Evolutionary conservation across 2,888 invertebrate genomes (phyloP).

Genomic region (Aleiodes alternator): DNA sequence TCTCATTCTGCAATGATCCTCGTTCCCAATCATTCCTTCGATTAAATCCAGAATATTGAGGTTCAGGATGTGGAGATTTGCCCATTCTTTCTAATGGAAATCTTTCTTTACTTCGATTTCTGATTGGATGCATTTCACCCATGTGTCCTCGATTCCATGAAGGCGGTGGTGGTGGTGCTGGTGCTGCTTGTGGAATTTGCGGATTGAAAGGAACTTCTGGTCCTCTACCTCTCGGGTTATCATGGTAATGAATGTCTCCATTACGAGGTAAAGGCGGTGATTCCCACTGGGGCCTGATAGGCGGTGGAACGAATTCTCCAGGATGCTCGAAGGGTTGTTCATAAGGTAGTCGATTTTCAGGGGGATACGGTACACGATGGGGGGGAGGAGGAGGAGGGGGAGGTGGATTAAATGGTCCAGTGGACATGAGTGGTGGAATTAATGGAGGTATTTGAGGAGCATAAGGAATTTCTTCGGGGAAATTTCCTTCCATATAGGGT

Average conservation of each 20-base stretch:
- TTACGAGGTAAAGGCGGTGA: constrained; percentile 17
- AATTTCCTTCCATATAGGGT: constrained; percentile 44
- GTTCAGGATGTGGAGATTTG: constrained; percentile 54
- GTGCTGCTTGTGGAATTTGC: constrained; percentile 5
- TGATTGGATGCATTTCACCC: background rate
- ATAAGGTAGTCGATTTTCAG: constrained; percentile 49
- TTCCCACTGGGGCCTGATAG: constrained; percentile 55
- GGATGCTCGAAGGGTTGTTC: constrained; percentile 59
- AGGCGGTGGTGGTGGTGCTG: background rate
- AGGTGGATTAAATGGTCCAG: constrained; percentile 40
- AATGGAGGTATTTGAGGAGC: constrained; percentile 21
- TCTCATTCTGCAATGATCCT: background rate
- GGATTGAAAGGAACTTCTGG: constrained; percentile 52
- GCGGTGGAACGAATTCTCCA: constrained; percentile 55
- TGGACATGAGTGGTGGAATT: constrained; percentile 47
- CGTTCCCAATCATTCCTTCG: constrained; percentile 52
- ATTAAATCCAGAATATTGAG: constrained; percentile 49
- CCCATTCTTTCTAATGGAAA: constrained; percentile 54
- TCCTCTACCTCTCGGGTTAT: constrained; percentile 51
- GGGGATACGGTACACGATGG: constrained; percentile 48
- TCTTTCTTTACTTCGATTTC: constrained; percentile 24
- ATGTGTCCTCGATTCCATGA: constrained; percentile 29
- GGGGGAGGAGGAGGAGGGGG: constrained; percentile 28
- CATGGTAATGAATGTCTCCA: constrained; percentile 41
- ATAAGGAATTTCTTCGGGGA: constrained; percentile 29